Conservation (phyloP, 2,797 vertebrate genomes). For the Cyclura pinguis region DNA sequence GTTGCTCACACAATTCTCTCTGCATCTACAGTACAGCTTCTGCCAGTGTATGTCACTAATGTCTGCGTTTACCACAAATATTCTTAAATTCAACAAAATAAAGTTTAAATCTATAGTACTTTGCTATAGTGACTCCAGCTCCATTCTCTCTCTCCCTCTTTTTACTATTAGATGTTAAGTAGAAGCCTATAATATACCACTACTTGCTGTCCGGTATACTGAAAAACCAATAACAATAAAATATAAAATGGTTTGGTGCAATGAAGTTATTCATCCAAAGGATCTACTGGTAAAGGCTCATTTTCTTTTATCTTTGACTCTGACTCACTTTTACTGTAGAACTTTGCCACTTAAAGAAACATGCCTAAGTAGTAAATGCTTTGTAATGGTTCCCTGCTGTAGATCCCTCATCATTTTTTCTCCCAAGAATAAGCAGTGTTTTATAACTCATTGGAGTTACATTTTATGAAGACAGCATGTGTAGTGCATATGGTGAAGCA, state of each 20-base stretch:
- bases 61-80: neutral
- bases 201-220: neutral
- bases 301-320: constrained; percentile 41
- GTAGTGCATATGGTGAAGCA: constrained; percentile 15
- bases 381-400: neutral
- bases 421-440: constrained; percentile 2
- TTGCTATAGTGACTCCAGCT: neutral
- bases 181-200: constrained; percentile 8
- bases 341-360: constrained; percentile 36
- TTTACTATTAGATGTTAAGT: constrained; percentile 4
- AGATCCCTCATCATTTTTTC: constrained; percentile 12
- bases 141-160: neutral
- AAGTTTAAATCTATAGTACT: neutral
- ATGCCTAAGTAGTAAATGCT: constrained; percentile 25
- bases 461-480: constrained; percentile 40
- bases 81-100: neutral
- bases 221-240: constrained; percentile 14
- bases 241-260: constrained; percentile 31
- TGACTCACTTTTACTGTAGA: constrained; percentile 45
- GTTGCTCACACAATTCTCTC: neutral
- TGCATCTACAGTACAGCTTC: too few relatives aligned
- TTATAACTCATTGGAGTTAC: constrained; percentile 30
- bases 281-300: constrained; percentile 29
- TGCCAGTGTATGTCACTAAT: neutral
- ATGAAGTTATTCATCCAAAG: constrained; percentile 23